Evolutionary conservation across 2,797 vertebrate species (phyloP), one percentile per base, ranked within the genome.

Genomic region (Danio aesculapii): DNA sequence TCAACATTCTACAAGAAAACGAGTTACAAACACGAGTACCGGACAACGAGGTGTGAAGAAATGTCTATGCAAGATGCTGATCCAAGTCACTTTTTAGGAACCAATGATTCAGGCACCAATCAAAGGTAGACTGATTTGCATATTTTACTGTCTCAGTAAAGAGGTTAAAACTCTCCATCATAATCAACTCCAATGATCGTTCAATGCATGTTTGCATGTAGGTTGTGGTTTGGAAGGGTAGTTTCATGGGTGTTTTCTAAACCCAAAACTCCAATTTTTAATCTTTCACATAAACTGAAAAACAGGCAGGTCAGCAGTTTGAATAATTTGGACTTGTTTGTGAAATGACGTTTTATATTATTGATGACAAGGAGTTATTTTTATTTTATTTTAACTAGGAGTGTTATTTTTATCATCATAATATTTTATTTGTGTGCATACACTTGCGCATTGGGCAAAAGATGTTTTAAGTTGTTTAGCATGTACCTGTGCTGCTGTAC

Each of bases 91-190:
- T 63, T 6, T 14, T 8, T 50, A 8, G 50, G 11, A 68, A 41
- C 6, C 19, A 75, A 43, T 62, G 16, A 16, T 64, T 53, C 49
- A 58, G 10, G 0, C 71, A 44, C 8, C 17, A 72, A 19, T 52
- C 14, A 68, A 50, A 84, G 82, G 85, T 86, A 84, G 0, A 57
- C 0, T 57, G 0, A 16, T 19, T 17, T 47, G 4, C 16, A 6
- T 39, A 3, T 46, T 6, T n/a, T 17, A 41, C n/a, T 6, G 8
- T 21, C 16, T 47, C n/a, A 69, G 17, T 47, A 13, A 41, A 61
- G 55, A 5, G 9, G 43, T 44, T 47, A 19, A 47, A 58, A 44
- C 6, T 53, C 16, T 16, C 8, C 12, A 55, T 5, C 41, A 43
- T 5, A 8, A n/a, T 57, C 39, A 30, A 30, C 11, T 57, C n/a